Conservation (phyloP, 2,113 vertebrate species). For the Chaetodon auriga region DNA sequence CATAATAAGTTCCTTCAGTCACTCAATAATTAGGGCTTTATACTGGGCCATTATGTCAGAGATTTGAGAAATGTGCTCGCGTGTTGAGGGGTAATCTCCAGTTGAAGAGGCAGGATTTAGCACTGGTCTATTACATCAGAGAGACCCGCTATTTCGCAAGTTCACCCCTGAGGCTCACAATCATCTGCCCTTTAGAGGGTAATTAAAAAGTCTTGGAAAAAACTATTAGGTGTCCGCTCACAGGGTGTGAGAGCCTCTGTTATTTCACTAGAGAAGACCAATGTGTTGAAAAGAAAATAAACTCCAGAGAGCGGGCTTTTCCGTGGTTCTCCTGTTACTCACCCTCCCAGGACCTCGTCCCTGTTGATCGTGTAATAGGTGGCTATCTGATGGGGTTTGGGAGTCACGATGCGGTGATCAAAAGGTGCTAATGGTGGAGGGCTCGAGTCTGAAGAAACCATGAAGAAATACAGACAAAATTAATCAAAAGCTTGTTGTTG, state of each 20-base stretch:
- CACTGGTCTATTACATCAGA: constrained; percentile 59
- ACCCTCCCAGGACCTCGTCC: constrained; percentile 94
- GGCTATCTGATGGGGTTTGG: constrained; percentile 88
- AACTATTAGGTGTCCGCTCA: constrained; percentile 18
- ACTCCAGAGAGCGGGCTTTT: neutral
- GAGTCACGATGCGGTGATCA: constrained; percentile 91
- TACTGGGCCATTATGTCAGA: constrained; percentile 39
- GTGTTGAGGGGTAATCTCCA: constrained; percentile 67
- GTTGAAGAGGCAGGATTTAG: constrained; percentile 64
- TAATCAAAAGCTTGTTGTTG: neutral
- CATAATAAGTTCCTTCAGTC: constrained; percentile 23
- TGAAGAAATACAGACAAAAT: neutral
- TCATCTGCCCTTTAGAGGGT: constrained; percentile 43
- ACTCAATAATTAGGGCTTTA: constrained; percentile 13
- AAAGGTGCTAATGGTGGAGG: constrained; percentile 91
- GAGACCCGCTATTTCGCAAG: constrained; percentile 38
- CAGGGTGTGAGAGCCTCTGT: constrained; percentile 41
- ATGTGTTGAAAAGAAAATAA: constrained; percentile 55
- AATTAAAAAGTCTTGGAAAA: constrained; percentile 51
- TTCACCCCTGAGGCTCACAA: constrained; percentile 3
- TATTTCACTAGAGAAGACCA: constrained; percentile 38
- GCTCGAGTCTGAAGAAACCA: constrained; percentile 81
- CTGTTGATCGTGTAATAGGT: constrained; percentile 90
- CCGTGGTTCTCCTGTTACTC: constrained; percentile 68
- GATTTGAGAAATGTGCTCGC: constrained; percentile 62